phyloP scores from a whole-genome alignment of 2,797 vertebrate genomes.

The Pygocentrus nattereri region DNA sequence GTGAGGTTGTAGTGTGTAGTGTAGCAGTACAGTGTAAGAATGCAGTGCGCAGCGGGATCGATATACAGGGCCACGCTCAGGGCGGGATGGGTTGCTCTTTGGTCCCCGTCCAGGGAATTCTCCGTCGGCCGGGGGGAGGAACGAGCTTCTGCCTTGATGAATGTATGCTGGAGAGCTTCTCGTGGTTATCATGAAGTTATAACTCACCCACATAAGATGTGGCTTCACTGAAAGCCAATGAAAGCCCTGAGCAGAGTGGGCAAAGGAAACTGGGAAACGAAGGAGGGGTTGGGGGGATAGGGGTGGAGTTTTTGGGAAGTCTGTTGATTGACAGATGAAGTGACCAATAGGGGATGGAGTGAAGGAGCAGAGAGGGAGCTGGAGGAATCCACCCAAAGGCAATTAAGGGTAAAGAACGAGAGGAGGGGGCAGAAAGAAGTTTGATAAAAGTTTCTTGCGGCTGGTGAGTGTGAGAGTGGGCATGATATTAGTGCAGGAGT shows the following conservation, averaged over 20 bases:
- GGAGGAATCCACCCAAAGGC: slow-evolving; percentile 79
- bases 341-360: slow-evolving; percentile 71
- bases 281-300: slow-evolving; percentile 39
- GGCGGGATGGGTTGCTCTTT: not conserved
- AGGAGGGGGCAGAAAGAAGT: slow-evolving; percentile 71
- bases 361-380: slow-evolving; percentile 69
- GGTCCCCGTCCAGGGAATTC: slow-evolving; percentile 46
- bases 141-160: slow-evolving; percentile 32
- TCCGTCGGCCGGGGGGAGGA: slow-evolving; percentile 11
- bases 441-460: slow-evolving; percentile 80
- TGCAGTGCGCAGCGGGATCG: not conserved
- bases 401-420: slow-evolving; percentile 88
- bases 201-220: slow-evolving; percentile 39
- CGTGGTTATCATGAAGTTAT: slow-evolving; percentile 25
- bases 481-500: not conserved
- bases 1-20: too few relatives aligned
- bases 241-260: slow-evolving; percentile 42
- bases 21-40: too few relatives aligned
- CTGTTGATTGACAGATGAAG: slow-evolving; percentile 69
- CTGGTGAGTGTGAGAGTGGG: not conserved
- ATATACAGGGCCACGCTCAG: not conserved
- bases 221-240: slow-evolving; percentile 45
- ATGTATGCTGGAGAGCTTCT: slow-evolving; percentile 36
- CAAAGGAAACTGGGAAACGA: slow-evolving; percentile 25
- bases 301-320: slow-evolving; percentile 55